A percentile compares a stretch with the other conserved stretches of the same genome.
phyloP scores from a whole-genome alignment of 2,888 invertebrate genomes.

The Cepaea hortensis region DNA sequence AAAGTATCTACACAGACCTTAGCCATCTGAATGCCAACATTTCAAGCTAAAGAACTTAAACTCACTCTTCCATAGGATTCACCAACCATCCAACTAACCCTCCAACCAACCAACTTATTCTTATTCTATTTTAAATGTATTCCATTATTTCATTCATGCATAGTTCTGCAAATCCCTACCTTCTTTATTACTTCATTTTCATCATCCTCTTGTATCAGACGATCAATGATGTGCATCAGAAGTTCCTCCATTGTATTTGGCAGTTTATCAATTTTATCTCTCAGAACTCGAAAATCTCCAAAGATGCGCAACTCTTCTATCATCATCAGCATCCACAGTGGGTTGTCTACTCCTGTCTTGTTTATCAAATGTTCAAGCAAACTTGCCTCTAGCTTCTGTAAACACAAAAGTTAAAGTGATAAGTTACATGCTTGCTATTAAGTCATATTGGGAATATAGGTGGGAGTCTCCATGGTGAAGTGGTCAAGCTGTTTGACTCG shows the following conservation, averaged over 20 bases:
- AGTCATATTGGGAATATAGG: too few species aligned
- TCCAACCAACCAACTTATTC: too few species aligned
- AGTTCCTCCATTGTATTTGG: conserved; percentile 64
- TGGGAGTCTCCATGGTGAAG: too few species aligned
- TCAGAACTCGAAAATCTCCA: conserved; percentile 69
- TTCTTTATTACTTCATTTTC: conserved; percentile 62
- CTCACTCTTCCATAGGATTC: too few species aligned
- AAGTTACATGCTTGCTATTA: too few species aligned
- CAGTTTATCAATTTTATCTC: conserved; percentile 62
- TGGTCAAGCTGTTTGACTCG: too few species aligned
- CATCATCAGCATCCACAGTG: conserved; percentile 70
- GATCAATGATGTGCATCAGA: conserved; percentile 58
- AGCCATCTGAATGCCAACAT: too few species aligned
- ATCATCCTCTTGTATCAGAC: conserved; percentile 68
- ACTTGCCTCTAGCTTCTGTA: conserved; percentile 66
- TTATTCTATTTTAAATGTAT: too few species aligned
- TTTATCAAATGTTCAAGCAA: conserved; percentile 62
- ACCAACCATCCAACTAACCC: too few species aligned
- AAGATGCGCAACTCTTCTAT: conserved; percentile 72
- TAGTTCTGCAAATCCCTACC: conserved; percentile 53
- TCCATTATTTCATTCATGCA: neutral
- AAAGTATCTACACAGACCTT: too few species aligned
- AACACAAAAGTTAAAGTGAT: neutral
- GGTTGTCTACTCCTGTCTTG: conserved; percentile 63
- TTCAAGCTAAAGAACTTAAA: too few species aligned